Conservation (phyloP, 2,888 invertebrate genomes). For the Diarsia brunnea region DNA sequence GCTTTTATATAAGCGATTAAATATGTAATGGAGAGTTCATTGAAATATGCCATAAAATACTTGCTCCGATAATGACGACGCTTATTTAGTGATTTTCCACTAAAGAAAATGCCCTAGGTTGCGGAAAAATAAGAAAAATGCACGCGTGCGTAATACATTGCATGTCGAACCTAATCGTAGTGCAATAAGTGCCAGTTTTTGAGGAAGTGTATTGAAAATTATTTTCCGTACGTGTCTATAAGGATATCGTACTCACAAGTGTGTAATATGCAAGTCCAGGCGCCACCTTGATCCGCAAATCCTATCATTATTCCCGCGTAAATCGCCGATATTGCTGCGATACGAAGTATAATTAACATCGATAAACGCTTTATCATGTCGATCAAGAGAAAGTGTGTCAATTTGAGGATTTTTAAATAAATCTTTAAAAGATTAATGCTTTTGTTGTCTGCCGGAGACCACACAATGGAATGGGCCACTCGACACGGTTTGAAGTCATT, state of each 20-base stretch:
- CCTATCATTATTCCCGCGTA: constrained; percentile 66
- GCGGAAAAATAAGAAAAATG: too few species aligned
- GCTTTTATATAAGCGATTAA: too few species aligned
- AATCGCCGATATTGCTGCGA: constrained; percentile 35
- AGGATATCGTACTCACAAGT: neutral
- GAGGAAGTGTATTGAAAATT: too few species aligned
- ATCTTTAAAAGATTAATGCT: constrained; percentile 54
- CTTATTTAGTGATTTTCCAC: too few species aligned
- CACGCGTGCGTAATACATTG: too few species aligned
- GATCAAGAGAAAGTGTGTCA: constrained; percentile 56
- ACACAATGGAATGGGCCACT: constrained; percentile 44
- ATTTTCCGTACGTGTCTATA: neutral
- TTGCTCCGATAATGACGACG: too few species aligned
- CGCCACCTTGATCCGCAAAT: constrained; percentile 57
- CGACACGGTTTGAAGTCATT: constrained; percentile 5
- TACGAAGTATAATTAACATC: constrained; percentile 55
- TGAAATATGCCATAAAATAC: too few species aligned
- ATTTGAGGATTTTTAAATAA: constrained; percentile 48
- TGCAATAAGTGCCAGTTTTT: too few species aligned
- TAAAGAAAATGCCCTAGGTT: too few species aligned
- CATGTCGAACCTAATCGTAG: too few species aligned
- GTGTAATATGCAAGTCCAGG: neutral
- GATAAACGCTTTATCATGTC: constrained; percentile 59
- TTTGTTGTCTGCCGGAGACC: constrained; percentile 47
- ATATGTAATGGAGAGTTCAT: too few species aligned